Evolutionary conservation across 1,140 invertebrate genomes (phyloP), one percentile per base, ranked within the genome.

Genomic region (Danaus melanippus): DNA sequence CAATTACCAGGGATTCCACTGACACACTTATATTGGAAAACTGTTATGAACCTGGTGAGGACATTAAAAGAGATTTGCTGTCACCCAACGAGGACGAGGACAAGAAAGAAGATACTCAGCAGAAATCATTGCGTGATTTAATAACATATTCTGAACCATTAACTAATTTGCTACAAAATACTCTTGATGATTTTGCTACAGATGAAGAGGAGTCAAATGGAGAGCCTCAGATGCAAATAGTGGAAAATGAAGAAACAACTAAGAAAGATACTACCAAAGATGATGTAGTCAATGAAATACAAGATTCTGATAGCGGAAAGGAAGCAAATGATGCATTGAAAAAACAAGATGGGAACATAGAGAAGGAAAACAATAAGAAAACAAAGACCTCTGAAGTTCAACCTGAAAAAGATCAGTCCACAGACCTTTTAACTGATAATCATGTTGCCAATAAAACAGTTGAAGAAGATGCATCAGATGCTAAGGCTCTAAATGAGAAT

Each of bases 61-160:
- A 81, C 44, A 67, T 77, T 42, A 61, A 60, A 62, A 76, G 56
- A 56, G 79, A 69, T 42, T 58, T 74, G 12, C 70, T 74, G 60
- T 59, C 67, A 10, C 55, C 62, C 17, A 53, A 46, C 44, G 47
- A 58, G 44, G 54, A 62, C 44, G 50, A 61, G 15, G 46, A 58
- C 46, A 62, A 68, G 41, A 46, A 60, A 47, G 15, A 15, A 3
- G 10, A 51, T 53, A 42, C 49, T 52, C 45, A 51, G 39, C 48
- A 50, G 46, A 77, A 76, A 57, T 69, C 69, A 12, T 32, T 79
- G 5, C 65, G 72, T 17, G 76, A 81, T 55, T 69, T 71, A 12
- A 76, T 79, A 50, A 77, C 69, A 10, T 77, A 79, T 64, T 70
- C 69, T 46, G 75, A 84, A 61, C 76, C 79, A 45, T 62, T 78